Base-by-base conservation (phyloP, 2,113 vertebrate species). In the Damaliscus lunatus region DNA sequence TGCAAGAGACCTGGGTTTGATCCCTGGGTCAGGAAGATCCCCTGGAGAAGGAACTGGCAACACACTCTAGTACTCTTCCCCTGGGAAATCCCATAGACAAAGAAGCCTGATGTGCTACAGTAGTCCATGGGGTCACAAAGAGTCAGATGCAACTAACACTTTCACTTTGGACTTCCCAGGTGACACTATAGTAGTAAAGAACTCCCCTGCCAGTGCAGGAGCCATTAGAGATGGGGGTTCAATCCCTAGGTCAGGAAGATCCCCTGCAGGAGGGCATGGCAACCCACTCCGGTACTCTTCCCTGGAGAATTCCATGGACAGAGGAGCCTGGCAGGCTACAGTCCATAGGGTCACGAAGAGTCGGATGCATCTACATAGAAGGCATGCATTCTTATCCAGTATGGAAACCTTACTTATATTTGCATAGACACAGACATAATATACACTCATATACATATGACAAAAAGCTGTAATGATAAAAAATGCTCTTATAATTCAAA, bases 401-500 rank as follows among this genome's bases (percentile, higher is more conserved):
- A 25, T 85, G 33, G 53, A 53, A 90, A 43, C 29, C 46, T 31
- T 53, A 4, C 62, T 83, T 67, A 31, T 52, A 31, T 77, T 67
- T 62, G 81, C 31, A 29, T 19, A 25, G 3, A 78, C 12, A 50
- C 19, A 36, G 2, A 36, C 2, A 15, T 16, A 43, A 48, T 10
- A 81, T 7, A 86, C 29, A 77, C 29, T 86, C 40, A 52, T 13
- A 82, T 19, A n/a, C 48, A 83, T 57, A 29, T 29, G 17, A 53
- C 71, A n/a, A 2, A 50, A 33, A 64, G 29, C 40, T 77, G 80
- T 91, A 77, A 82, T 97, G 62, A 40, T 46, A 62, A 91, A 21
- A 91, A 27, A 85, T 89, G 10, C 52, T 83, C 40, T 88, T 93
- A 33, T 36, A 91, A 50, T 3, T 91, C 53, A 94, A 11, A 48